These are phyloP conservation scores for Tetramorium parvispinum DNA, from an alignment of 1,140 invertebrate species.

Conservation along the genomic window DNA sequence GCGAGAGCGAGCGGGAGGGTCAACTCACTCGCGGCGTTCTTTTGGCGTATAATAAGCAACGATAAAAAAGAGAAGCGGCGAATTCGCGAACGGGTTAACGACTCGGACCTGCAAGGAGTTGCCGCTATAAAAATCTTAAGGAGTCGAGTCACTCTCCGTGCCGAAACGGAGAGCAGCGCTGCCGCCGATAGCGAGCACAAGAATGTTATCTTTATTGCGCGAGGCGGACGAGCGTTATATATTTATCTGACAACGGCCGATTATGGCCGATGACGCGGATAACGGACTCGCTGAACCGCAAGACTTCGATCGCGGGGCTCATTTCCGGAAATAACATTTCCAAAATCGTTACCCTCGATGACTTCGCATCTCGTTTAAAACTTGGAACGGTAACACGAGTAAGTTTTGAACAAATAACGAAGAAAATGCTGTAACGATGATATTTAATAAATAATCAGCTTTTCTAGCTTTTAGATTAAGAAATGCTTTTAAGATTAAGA, in stretches of 20 bases:
- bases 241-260: conserved; percentile 54
- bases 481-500: neutral
- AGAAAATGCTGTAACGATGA: neutral
- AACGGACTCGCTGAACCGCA: conserved; percentile 38
- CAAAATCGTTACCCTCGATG: conserved; percentile 50
- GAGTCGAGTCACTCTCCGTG: conserved; percentile 54
- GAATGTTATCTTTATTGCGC: conserved; percentile 61
- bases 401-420: neutral
- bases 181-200: conserved; percentile 46
- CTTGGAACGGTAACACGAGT: conserved; percentile 39
- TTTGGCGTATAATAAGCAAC: conserved; percentile 41
- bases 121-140: conserved; percentile 71
- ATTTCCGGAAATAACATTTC: conserved; percentile 49
- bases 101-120: conserved; percentile 71
- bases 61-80: conserved; percentile 61
- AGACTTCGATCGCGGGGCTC: conserved; percentile 1
- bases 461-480: neutral
- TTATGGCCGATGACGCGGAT: conserved; percentile 48
- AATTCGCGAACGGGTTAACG: conserved; percentile 70
- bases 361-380: conserved; percentile 43
- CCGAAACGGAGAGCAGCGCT: conserved; percentile 47
- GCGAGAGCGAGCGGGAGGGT: conserved; percentile 28
- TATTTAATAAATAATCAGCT: neutral
- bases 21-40: conserved; percentile 14
- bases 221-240: conserved; percentile 46